Base-by-base conservation (phyloP, 2,113 vertebrate genomes). In the Corydoras maculifer region DNA sequence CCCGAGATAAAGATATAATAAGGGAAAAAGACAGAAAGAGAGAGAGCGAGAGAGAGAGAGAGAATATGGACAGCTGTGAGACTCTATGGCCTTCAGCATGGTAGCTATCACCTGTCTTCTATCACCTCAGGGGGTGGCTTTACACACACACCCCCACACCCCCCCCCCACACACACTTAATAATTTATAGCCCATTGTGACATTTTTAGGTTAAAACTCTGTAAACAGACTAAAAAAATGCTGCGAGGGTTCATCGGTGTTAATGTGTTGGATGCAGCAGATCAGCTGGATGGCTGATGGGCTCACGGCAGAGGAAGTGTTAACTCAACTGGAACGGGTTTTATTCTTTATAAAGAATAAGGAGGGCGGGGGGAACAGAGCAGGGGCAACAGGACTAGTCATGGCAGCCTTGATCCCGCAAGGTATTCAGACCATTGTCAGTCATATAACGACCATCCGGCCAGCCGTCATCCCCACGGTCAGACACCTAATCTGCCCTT, bases 381-480 rank as follows among this genome's bases (percentile, higher is more conserved):
- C 80, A 62, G 67, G 70, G 62, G 74, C 80, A 81, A 82, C 77
- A 77, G 76, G 81, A 78, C 76, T 76, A 78, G 81, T 81, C 78
- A 78, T 78, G 76, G 82, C 84, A 63, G 86, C 82, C 80, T 82
- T 88, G 88, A 88, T 86, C 90, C 91, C 89, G 89, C 92, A 90
- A 91, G 91, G 91, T 90, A 89, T 89, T 90, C 64, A 82, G 82
- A 84, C 90, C 86, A 93, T 93, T 93, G 92, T 93, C 89, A 90
- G 87, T 85, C 86, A 85, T 88, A 88, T 78, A 86, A 88, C 84
- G 86, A 88, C 82, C 74, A 88, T 89, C 90, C 90, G 88, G 85
- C 86, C 83, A 30, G 72, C 48, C 77, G 48, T 70, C 61, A 31
- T 70, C 79, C 51, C 61, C 67, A 8, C 85, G 83, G 86, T 89